Percentiles rank a stretch among this genome's conserved stretches.
These are phyloP conservation scores for Periophthalmus modestus DNA, from an alignment of 2,113 vertebrate genomes.

Conservation along the genomic window DNA sequence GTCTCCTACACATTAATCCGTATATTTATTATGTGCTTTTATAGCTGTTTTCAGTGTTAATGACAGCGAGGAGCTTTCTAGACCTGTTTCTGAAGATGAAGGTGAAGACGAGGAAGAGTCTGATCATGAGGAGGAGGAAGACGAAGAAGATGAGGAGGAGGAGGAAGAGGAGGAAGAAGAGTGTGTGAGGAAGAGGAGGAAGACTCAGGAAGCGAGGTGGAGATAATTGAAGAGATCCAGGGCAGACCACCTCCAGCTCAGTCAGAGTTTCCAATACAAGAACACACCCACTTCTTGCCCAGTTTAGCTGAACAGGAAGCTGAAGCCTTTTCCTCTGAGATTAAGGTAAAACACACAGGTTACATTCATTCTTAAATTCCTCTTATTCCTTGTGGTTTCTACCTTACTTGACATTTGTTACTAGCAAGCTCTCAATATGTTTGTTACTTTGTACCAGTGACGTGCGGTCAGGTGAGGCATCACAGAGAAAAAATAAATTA, in stretches of 20 bases:
- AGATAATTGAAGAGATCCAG: slow-evolving; percentile 77
- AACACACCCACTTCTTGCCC: slow-evolving; percentile 63
- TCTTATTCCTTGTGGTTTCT: neutral
- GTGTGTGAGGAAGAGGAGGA: slow-evolving; percentile 37
- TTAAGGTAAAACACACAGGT: slow-evolving; percentile 55
- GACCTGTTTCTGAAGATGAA: slow-evolving; percentile 62
- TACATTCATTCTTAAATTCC: too few relatives aligned
- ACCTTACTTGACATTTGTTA: neutral
- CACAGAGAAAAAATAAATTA: too few relatives aligned
- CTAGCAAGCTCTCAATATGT: too few relatives aligned
- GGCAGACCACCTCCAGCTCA: slow-evolving; percentile 57
- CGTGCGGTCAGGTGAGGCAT: too few relatives aligned
- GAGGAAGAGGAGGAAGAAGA: slow-evolving; percentile 61
- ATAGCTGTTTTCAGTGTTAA: slow-evolving; percentile 79
- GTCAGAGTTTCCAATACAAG: slow-evolving; percentile 61
- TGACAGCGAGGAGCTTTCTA: slow-evolving; percentile 78
- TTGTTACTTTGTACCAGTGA: too few relatives aligned
- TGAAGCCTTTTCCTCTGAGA: slow-evolving; percentile 66
- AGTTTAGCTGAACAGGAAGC: slow-evolving; percentile 59
- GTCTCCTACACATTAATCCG: neutral
- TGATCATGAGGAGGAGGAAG: slow-evolving; percentile 48
- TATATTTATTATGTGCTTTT: neutral
- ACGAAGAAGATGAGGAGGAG: slow-evolving; percentile 59
- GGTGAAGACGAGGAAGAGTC: slow-evolving; percentile 51
- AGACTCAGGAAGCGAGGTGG: slow-evolving; percentile 77